These are phyloP conservation scores for Drosophila anomelani DNA, from an alignment of 2,888 invertebrate genomes.

Conservation along the genomic window DNA sequence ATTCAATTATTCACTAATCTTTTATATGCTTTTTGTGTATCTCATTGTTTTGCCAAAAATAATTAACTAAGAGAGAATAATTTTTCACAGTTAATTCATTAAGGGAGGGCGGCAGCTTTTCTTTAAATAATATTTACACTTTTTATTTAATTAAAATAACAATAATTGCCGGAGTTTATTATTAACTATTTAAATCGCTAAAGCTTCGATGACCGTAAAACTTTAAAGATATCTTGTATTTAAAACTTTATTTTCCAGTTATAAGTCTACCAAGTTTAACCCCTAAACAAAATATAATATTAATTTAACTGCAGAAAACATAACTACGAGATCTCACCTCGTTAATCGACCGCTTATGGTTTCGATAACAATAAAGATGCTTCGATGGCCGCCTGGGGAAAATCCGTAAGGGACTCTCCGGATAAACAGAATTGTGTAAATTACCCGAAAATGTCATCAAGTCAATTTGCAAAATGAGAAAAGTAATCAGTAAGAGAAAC, in stretches of 20 bases:
- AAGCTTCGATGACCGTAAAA: not conserved
- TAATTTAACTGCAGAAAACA: not conserved
- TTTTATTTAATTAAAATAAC: not conserved
- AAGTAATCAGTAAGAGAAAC: constrained; percentile 69
- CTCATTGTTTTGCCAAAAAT: not conserved
- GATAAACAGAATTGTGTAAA: constrained; percentile 63
- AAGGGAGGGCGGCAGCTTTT: too few relatives aligned
- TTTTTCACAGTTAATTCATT: not conserved
- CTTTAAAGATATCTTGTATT: not conserved
- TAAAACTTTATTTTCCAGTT: too few relatives aligned
- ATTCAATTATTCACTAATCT: not conserved
- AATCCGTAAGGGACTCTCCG: constrained; percentile 4
- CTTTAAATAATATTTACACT: not conserved
- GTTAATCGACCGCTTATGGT: constrained; percentile 16
- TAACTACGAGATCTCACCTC: constrained; percentile 7
- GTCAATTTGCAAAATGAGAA: constrained; percentile 78
- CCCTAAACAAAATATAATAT: not conserved
- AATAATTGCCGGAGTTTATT: too few relatives aligned
- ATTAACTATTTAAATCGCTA: too few relatives aligned
- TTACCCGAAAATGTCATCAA: constrained; percentile 79
- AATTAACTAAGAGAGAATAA: too few relatives aligned
- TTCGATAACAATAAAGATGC: constrained; percentile 6
- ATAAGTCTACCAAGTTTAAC: not conserved
- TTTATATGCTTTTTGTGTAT: not conserved
- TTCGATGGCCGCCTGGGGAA: constrained; percentile 13